Evolutionary conservation across 2,113 vertebrate species (phyloP).

Genomic region (Aramus guarauna): DNA sequence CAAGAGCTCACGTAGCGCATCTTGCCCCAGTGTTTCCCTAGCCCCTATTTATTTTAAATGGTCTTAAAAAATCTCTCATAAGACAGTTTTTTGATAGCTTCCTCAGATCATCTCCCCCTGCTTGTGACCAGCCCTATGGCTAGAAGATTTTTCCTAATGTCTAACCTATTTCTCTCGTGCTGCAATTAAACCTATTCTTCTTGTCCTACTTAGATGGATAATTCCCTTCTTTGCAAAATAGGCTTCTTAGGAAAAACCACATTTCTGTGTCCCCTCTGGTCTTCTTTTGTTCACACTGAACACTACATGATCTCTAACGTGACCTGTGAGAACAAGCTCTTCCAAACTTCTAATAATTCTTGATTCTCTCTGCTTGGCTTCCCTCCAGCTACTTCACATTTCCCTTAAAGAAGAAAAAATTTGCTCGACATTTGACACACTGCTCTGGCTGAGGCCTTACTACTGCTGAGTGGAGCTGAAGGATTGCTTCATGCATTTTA

Average conservation of each 20-base stretch:
- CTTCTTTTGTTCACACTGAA: background rate
- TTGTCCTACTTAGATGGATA: background rate
- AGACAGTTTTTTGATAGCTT: background rate
- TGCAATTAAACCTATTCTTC: background rate
- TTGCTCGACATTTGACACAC: background rate
- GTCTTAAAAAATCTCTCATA: background rate
- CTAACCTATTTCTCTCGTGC: background rate
- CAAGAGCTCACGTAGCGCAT: background rate
- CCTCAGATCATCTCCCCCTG: background rate
- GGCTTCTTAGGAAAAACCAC: background rate
- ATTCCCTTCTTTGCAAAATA: background rate
- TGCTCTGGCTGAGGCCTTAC: background rate
- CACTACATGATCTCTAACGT: background rate
- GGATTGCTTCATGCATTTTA: background rate
- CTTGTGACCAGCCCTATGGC: background rate
- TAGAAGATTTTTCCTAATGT: background rate
- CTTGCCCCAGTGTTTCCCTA: background rate
- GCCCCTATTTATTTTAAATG: background rate
- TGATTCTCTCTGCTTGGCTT: background rate
- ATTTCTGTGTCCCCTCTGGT: background rate
- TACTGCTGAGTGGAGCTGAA: background rate
- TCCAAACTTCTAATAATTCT: background rate
- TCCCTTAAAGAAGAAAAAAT: background rate
- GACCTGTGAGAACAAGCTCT: background rate
- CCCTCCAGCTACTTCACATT: background rate